These are phyloP conservation scores for Triplophysa rosa DNA, from an alignment of 2,113 vertebrate species.

Conservation along the genomic window DNA sequence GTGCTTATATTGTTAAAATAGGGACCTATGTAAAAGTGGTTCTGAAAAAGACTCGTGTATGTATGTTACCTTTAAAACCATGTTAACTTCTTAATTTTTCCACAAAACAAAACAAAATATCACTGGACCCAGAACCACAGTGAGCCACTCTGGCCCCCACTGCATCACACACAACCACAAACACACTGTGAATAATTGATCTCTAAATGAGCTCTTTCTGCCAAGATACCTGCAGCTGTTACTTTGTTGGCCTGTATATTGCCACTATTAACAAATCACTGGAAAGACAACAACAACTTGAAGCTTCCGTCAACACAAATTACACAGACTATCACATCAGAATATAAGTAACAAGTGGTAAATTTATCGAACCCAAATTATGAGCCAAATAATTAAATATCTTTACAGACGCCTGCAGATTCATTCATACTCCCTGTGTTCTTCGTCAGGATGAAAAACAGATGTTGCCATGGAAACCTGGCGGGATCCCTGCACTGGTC, in stretches of 20 bases:
- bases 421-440: conserved; percentile 24
- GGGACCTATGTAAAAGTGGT: no score
- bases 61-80: no score
- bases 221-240: not conserved
- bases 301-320: not conserved
- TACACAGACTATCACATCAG: not conserved
- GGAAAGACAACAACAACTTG: not conserved
- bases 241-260: not conserved
- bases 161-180: not conserved
- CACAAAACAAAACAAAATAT: no score
- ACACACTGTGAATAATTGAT: not conserved
- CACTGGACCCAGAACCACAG: no score
- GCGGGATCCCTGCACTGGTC: conserved; percentile 36
- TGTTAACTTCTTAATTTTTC: no score
- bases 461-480: conserved; percentile 59
- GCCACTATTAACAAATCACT: not conserved
- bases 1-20: no score
- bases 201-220: not conserved
- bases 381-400: not conserved
- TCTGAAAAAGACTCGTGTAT: no score
- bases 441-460: conserved; percentile 54
- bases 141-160: not conserved
- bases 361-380: not conserved
- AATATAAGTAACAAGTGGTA: not conserved
- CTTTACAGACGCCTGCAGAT: conserved; percentile 3